Conservation (phyloP, 2,888 invertebrate genomes). For the Meghimatium bilineatum region DNA sequence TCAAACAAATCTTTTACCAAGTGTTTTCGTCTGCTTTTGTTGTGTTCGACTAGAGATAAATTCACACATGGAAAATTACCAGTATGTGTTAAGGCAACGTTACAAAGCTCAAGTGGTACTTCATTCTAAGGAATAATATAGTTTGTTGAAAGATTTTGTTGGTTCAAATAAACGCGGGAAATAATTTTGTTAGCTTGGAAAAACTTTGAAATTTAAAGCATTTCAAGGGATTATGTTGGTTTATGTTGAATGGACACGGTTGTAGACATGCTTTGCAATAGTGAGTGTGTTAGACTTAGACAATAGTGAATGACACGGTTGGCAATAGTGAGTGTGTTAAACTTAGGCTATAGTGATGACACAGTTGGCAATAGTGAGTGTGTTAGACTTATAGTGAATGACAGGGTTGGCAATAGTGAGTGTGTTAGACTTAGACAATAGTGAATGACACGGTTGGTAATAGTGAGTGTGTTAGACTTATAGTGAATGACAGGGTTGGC, state of each 20-base stretch:
- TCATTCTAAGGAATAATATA: neutral
- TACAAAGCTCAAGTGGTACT: neutral
- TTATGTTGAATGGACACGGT: neutral
- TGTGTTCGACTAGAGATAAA: neutral
- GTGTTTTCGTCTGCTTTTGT: neutral
- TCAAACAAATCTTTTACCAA: constrained; percentile 14
- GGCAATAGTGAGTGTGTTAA: no score
- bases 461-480: no score
- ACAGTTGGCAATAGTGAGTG: no score
- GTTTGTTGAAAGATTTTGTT: neutral
- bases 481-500: no score
- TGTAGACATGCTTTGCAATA: no score
- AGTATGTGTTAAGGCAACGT: neutral
- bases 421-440: no score
- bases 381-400: no score
- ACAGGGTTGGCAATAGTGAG: no score
- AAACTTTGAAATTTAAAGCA: constrained; percentile 6
- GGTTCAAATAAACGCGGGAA: neutral
- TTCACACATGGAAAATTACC: neutral
- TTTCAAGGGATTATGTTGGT: neutral
- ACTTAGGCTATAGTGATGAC: no score
- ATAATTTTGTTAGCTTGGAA: neutral
- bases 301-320: no score
- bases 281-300: no score
- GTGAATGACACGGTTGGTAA: no score